These are phyloP conservation scores for Chesias legatella DNA, from an alignment of 2,888 invertebrate genomes.

Conservation along the genomic window DNA sequence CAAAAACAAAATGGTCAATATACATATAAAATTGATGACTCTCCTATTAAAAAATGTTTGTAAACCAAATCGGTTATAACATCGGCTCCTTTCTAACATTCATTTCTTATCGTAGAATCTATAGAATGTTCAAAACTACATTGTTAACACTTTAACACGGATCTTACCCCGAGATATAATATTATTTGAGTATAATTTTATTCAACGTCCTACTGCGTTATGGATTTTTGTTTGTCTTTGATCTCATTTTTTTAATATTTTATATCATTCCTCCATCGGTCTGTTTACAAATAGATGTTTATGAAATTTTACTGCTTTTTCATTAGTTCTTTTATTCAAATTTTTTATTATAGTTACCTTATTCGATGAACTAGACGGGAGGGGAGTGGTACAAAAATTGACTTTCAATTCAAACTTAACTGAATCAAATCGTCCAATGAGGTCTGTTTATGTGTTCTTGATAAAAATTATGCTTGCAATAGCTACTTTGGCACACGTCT, in stretches of 20 bases:
- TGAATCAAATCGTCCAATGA: too few relatives aligned
- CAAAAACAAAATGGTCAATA: slow-evolving; percentile 6
- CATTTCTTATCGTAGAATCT: slow-evolving; percentile 26
- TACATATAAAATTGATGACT: slow-evolving; percentile 4
- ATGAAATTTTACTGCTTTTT: slow-evolving; percentile 13
- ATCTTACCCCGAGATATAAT: slow-evolving; percentile 44
- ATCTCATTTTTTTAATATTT: slow-evolving; percentile 27
- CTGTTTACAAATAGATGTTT: slow-evolving; percentile 26
- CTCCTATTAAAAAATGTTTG: slow-evolving; percentile 6
- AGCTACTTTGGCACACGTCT: too few relatives aligned
- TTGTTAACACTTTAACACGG: slow-evolving; percentile 66
- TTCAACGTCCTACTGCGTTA: slow-evolving; percentile 52
- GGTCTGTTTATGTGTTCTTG: too few relatives aligned
- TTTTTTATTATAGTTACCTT: not conserved
- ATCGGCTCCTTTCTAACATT: slow-evolving; percentile 21
- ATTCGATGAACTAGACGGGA: too few relatives aligned
- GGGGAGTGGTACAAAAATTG: too few relatives aligned
- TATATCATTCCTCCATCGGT: slow-evolving; percentile 25
- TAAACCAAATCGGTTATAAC: slow-evolving; percentile 12
- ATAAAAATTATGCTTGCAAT: too few relatives aligned
- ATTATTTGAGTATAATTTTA: slow-evolving; percentile 51
- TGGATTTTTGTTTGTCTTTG: slow-evolving; percentile 33
- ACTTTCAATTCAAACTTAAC: too few relatives aligned
- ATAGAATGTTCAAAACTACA: slow-evolving; percentile 37
- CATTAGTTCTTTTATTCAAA: slow-evolving; percentile 1